Base-by-base conservation (phyloP, 2,113 vertebrate species). In the Pipra filicauda region DNA sequence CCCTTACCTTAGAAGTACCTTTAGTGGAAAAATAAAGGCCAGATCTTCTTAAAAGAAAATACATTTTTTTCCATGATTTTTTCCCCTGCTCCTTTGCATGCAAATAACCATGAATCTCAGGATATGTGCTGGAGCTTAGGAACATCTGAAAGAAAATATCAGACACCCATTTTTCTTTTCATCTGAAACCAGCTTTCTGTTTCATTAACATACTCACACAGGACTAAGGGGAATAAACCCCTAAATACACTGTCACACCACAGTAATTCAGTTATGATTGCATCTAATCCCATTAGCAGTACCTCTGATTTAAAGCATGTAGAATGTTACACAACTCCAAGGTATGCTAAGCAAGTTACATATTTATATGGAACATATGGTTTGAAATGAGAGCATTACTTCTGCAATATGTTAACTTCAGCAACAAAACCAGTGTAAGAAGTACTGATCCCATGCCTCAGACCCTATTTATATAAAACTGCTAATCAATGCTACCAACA, bases 11-110 rank as follows among this genome's bases (percentile, higher is more conserved):
- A 85, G 99, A 99, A 79, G 98, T 99, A 94, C 99, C 99, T 98
- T 99, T 99, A 83, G 98, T 99, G 91, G 99, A 99, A 98, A 99
- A 99, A 98, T 99, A 99, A 91, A 99, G 98, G 52, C 99, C 99
- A 59, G 99, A 99, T 97, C 99, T 98, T 98, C 99, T 98, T 91
- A 99, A 97, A 81, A 99, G 96, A 98, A 99, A 99, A 96, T 98
- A 99, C 94, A 98, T 92, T 97, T 98, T 99, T 97, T 99, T 99
- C 99, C 99, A 99, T 1, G 98, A 98, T 89, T 99, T 99, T 94
- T 98, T 99, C 66, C 99, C 98, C 88, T 98, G 99, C 79, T 99
- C 99, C 97, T 99, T 99, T 89, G 98, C 98, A 77, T 99, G 98
- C 91, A 99, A 98, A 95, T 99, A 98, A 72, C 99, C 99, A 79